A percentile compares a stretch with the other conserved stretches of the same genome.
phyloP scores from a whole-genome alignment of 2,888 invertebrate genomes.

The Lochmaea crataegi region DNA sequence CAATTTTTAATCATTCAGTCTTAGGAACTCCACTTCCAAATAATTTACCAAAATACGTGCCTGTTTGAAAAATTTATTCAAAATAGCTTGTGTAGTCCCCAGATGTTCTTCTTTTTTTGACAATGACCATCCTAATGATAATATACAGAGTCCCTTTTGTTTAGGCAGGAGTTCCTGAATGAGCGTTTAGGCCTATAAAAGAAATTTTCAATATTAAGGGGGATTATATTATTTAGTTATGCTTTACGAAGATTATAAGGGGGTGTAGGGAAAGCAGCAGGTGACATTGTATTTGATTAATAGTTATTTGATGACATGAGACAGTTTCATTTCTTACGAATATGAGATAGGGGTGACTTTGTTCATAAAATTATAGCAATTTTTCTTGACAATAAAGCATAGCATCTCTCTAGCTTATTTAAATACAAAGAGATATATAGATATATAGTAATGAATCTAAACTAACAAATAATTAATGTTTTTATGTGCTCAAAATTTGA shows the following conservation, averaged over 20 bases:
- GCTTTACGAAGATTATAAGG: neutral
- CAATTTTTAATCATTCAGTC: too few relatives aligned
- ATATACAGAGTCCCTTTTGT: slow-evolving; percentile 40
- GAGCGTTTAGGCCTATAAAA: slow-evolving; percentile 36
- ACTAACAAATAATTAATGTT: too few relatives aligned
- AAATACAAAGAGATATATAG: too few relatives aligned
- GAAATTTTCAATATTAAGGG: slow-evolving; percentile 32
- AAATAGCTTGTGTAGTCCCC: slow-evolving; percentile 29
- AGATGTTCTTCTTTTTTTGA: slow-evolving; percentile 44
- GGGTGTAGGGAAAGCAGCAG: slow-evolving; percentile 1
- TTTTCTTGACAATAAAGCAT: too few relatives aligned
- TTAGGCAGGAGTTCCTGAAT: slow-evolving; percentile 33
- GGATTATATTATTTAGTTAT: slow-evolving; percentile 28
- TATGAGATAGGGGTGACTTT: neutral
- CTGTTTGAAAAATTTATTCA: neutral
- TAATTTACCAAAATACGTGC: neutral
- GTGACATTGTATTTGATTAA: slow-evolving; percentile 9
- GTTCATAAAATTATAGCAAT: too few relatives aligned
- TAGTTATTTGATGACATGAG: neutral
- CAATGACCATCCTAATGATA: slow-evolving; percentile 45
- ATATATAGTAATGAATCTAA: too few relatives aligned
- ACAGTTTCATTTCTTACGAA: neutral
- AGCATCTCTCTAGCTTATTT: too few relatives aligned
- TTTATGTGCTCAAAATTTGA: too few relatives aligned
- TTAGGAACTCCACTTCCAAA: too few relatives aligned